phyloP scores from a whole-genome alignment of 64 coral and sea anemone genomes.

The Montipora efflorescens region DNA sequence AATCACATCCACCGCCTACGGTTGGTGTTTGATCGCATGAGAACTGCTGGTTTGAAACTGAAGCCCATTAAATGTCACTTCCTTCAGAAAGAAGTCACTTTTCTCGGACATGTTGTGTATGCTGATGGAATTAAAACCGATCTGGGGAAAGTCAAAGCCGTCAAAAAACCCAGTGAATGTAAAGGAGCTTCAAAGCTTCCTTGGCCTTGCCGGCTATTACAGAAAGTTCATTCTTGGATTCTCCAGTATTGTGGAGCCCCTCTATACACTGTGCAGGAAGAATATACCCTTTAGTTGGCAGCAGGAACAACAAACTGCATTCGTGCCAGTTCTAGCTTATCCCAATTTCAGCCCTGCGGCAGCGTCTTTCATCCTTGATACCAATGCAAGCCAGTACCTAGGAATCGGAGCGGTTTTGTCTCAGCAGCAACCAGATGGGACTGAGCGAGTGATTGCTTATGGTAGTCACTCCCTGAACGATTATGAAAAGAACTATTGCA shows the following conservation, averaged over 20 bases:
- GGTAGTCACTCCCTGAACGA: constrained; percentile 50
- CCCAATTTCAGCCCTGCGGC: constrained; percentile 10
- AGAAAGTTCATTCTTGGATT: constrained; percentile 39
- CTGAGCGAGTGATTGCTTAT: constrained; percentile 50
- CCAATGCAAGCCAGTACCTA: constrained; percentile 22
- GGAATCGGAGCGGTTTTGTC: constrained; percentile 56
- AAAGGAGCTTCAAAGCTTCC: constrained; percentile 64
- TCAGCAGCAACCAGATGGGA: constrained; percentile 50
- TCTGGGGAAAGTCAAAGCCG: constrained; percentile 30
- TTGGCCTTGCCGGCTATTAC: constrained; percentile 68
- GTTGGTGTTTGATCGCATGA: too few species aligned
- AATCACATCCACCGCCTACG: neutral
- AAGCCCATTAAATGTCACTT: constrained; percentile 49
- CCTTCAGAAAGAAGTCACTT: constrained; percentile 55
- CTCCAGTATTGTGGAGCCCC: constrained; percentile 36
- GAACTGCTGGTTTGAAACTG: constrained; percentile 5
- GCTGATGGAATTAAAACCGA: constrained; percentile 23
- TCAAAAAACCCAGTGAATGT: constrained; percentile 40
- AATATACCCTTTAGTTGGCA: constrained; percentile 15
- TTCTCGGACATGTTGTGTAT: constrained; percentile 52
- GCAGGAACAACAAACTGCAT: constrained; percentile 13
- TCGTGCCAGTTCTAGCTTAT: constrained; percentile 32
- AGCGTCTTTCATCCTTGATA: constrained; percentile 35
- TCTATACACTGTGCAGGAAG: constrained; percentile 53
- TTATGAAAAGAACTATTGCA: constrained; percentile 61